phyloP scores from a whole-genome alignment of 2,797 vertebrate genomes.

The Lagorchestes hirsutus region DNA sequence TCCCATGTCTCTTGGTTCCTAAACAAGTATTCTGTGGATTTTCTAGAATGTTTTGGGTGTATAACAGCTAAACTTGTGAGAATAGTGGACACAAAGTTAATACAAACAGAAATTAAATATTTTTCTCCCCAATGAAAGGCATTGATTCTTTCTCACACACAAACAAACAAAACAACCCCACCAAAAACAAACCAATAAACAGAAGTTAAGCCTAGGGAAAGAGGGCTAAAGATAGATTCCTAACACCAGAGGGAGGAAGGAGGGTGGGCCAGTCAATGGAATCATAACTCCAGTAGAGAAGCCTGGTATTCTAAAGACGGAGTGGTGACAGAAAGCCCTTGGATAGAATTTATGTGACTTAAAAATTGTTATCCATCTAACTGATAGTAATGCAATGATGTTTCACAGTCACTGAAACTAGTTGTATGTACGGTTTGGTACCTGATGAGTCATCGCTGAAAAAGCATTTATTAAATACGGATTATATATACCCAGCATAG shows the following conservation, averaged over 20 bases:
- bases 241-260: background rate
- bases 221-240: background rate
- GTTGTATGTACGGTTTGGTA: background rate
- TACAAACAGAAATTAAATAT: background rate
- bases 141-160: background rate
- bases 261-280: background rate
- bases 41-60: background rate
- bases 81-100: background rate
- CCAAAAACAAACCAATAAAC: no score
- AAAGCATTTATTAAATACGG: background rate
- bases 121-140: background rate
- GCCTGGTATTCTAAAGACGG: background rate
- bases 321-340: background rate
- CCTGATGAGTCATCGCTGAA: background rate
- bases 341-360: background rate
- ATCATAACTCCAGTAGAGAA: background rate
- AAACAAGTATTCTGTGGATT: constrained; percentile 26
- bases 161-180: no score
- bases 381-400: background rate
- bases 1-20: background rate
- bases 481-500: no score
- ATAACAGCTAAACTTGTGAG: background rate
- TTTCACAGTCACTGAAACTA: background rate
- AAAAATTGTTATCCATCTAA: background rate
- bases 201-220: background rate